Evolutionary conservation across 2,113 vertebrate genomes (phyloP).

Genomic region (Hiodon alosoides): DNA sequence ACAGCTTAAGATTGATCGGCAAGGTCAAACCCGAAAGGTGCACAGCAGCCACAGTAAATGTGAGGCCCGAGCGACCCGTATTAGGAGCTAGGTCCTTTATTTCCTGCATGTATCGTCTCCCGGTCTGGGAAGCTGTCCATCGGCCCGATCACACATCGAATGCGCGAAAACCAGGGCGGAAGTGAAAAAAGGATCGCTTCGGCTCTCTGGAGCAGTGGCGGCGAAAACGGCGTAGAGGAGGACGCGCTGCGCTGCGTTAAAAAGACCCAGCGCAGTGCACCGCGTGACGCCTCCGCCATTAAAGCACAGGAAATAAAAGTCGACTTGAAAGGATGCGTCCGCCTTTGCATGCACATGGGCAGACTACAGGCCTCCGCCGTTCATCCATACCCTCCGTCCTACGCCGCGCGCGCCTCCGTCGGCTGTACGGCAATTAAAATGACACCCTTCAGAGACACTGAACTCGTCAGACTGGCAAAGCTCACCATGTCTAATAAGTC

Average conservation of each 20-base stretch:
- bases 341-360: neutral
- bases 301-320: neutral
- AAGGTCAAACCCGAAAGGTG: neutral
- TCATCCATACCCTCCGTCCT: too few species aligned
- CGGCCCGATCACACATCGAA: slow-evolving; percentile 60
- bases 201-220: slow-evolving; percentile 31
- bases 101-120: too few species aligned
- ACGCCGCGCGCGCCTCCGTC: too few species aligned
- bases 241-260: neutral
- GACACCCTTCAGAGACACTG: neutral
- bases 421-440: too few species aligned
- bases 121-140: slow-evolving; percentile 38
- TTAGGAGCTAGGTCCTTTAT: slow-evolving; percentile 33
- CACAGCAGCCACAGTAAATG: neutral
- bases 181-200: slow-evolving; percentile 31
- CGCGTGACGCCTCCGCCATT: neutral
- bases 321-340: neutral
- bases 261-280: neutral
- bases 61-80: slow-evolving; percentile 13
- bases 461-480: neutral
- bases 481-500: neutral
- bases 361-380: too few species aligned
- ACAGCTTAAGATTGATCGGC: neutral
- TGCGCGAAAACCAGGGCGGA: slow-evolving; percentile 48
- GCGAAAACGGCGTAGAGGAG: slow-evolving; percentile 29